These are phyloP conservation scores for Mormoops blainvillei DNA, from an alignment of 2,113 vertebrate species.

Conservation along the genomic window DNA sequence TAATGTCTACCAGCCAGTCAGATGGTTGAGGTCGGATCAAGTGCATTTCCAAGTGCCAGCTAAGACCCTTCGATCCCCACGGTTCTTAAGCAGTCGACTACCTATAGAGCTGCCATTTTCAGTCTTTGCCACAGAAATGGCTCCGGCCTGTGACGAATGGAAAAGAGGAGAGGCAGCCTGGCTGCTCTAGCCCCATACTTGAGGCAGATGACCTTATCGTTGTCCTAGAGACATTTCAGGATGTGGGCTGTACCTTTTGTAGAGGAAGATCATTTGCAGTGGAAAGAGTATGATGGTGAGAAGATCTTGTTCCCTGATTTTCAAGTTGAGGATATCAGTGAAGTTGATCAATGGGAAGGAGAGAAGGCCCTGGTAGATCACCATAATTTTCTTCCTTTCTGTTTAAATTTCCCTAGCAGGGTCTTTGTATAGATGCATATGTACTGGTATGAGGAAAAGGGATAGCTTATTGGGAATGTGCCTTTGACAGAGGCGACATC, in stretches of 20 bases:
- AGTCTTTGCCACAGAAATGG: not conserved
- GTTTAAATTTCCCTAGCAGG: not conserved
- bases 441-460: not conserved
- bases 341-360: not conserved
- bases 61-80: not conserved
- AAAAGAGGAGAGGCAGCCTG: not conserved
- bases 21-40: not conserved
- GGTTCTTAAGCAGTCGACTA: not conserved
- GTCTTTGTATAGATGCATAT: not conserved
- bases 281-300: not conserved
- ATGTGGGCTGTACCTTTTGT: not conserved
- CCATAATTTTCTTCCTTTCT: not conserved
- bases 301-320: not conserved
- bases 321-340: not conserved
- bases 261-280: not conserved
- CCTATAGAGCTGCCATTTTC: not conserved
- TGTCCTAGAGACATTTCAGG: not conserved
- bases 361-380: not conserved
- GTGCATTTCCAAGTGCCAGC: not conserved
- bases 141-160: not conserved
- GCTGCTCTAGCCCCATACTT: no score
- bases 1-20: not conserved
- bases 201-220: not conserved
- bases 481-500: not conserved
- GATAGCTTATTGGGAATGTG: not conserved